phyloP scores from a whole-genome alignment of 2,888 invertebrate species.

The Carabus problematicus region DNA sequence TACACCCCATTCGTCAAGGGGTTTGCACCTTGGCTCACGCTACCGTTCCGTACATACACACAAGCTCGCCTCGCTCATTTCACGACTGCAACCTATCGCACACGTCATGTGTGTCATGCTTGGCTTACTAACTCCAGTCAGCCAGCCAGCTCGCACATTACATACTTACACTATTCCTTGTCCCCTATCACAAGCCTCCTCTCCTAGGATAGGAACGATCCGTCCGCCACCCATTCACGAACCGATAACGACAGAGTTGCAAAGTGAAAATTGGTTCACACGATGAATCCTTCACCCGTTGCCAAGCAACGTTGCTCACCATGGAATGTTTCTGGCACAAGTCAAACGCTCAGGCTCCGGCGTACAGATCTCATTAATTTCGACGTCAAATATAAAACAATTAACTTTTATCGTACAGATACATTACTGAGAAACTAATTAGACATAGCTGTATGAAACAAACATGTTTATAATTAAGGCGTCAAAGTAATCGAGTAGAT shows the following conservation, averaged over 20 bases:
- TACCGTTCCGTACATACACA: neutral
- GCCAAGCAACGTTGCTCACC: conserved; percentile 34
- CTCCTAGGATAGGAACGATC: neutral
- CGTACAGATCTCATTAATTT: conserved; percentile 39
- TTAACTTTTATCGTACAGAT: conserved; percentile 32
- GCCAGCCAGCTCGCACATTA: conserved; percentile 8
- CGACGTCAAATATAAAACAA: conserved; percentile 38
- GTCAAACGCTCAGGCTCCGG: conserved; percentile 5
- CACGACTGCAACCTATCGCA: neutral
- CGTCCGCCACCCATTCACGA: neutral
- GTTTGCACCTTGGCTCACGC: conserved; percentile 26
- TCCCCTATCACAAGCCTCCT: neutral
- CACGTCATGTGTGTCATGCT: neutral
- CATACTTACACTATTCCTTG: conserved; percentile 11
- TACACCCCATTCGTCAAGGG: conserved; percentile 32
- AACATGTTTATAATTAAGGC: neutral
- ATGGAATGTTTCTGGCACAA: conserved; percentile 29
- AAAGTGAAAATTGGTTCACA: conserved; percentile 41
- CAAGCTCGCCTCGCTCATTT: no score
- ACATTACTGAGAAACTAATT: conserved; percentile 32
- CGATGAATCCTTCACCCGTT: conserved; percentile 21
- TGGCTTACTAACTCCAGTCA: conserved; percentile 7
- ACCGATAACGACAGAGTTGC: conserved; percentile 30
- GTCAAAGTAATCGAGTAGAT: conserved; percentile 9
- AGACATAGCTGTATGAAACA: conserved; percentile 15